phyloP scores from a whole-genome alignment of 2,797 vertebrate species.

The Liasis olivaceus region DNA sequence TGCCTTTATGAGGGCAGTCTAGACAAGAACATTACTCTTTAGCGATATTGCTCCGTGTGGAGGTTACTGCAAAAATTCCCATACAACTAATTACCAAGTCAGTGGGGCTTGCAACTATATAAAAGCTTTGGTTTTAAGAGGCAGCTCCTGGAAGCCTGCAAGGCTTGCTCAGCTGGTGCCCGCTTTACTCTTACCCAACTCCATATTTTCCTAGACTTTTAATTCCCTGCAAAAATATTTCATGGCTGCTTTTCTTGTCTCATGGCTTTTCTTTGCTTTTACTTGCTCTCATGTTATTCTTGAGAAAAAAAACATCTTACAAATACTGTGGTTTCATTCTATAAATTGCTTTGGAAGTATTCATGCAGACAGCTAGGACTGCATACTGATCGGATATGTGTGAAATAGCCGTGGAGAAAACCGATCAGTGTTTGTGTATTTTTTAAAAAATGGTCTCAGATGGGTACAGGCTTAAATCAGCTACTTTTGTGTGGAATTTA shows the following conservation, averaged over 20 bases:
- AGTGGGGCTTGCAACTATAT: constrained; percentile 61
- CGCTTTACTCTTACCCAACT: background rate
- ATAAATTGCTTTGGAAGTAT: background rate
- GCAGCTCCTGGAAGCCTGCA: constrained; percentile 33
- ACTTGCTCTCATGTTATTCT: background rate
- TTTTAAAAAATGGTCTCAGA: background rate
- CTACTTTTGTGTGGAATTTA: background rate
- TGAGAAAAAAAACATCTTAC: background rate
- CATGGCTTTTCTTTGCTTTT: background rate
- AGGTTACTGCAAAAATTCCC: constrained; percentile 70
- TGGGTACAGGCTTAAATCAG: background rate
- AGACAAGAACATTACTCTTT: constrained; percentile 73
- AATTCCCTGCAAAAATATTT: background rate
- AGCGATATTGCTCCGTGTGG: constrained; percentile 70
- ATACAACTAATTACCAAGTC: constrained; percentile 64
- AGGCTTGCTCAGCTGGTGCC: background rate
- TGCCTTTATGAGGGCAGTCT: constrained; percentile 75
- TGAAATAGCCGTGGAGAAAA: background rate
- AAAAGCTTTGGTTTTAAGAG: constrained; percentile 36
- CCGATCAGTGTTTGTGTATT: background rate
- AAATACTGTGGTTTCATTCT: background rate
- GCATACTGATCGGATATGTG: background rate
- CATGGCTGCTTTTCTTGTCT: background rate
- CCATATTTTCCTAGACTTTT: background rate
- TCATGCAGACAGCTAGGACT: background rate